A percentile compares a stretch with the other conserved stretches of the same genome.
These are phyloP conservation scores for Carcharodon carcharias DNA, from an alignment of 2,797 vertebrate genomes.

Conservation along the genomic window DNA sequence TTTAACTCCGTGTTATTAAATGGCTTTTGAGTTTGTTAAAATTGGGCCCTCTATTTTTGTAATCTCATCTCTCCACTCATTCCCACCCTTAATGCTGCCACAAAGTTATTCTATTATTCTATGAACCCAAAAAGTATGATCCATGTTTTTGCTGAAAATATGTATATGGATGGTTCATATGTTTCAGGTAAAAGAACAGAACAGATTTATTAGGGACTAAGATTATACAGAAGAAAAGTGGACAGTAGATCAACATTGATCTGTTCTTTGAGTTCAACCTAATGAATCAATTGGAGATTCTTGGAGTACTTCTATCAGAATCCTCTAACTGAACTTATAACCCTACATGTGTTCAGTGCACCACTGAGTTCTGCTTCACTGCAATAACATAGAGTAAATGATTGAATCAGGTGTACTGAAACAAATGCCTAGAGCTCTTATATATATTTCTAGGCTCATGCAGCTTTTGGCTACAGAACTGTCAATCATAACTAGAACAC, in stretches of 20 bases:
- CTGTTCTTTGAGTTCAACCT: neutral
- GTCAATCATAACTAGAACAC: neutral
- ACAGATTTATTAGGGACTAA: neutral
- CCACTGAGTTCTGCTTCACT: neutral
- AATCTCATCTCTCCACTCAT: too few species aligned
- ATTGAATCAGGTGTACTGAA: neutral
- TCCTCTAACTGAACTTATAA: neutral
- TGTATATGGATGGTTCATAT: neutral
- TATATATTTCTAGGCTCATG: neutral
- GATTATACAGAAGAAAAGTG: neutral
- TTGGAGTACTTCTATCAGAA: constrained; percentile 15
- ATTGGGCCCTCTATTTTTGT: too few species aligned
- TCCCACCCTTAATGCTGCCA: neutral
- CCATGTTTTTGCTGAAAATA: neutral
- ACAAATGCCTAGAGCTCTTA: neutral
- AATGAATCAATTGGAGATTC: neutral
- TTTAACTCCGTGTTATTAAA: too few species aligned
- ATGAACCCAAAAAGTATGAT: neutral
- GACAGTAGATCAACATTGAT: neutral
- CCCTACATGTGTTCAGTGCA: neutral
- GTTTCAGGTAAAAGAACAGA: neutral
- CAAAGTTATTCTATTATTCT: neutral
- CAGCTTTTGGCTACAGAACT: neutral
- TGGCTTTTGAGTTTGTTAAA: too few species aligned
- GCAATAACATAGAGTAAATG: neutral